phyloP scores from a whole-genome alignment of 2,888 invertebrate species.

The Mycalesis mineus region DNA sequence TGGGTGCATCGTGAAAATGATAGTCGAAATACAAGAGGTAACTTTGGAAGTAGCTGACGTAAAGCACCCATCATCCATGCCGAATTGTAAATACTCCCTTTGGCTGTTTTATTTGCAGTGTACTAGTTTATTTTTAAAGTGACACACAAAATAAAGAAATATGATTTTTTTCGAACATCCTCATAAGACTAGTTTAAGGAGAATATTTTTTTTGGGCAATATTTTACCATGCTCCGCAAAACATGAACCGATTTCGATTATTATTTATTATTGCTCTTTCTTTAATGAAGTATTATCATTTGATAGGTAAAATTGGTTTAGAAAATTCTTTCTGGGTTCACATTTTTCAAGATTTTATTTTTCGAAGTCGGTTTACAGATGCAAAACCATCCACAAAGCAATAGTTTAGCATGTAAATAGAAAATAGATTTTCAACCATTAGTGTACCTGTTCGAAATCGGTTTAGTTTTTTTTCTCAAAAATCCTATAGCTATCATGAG shows the following conservation, averaged over 20 bases:
- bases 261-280: neutral
- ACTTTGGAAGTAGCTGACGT: slow-evolving; percentile 28
- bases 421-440: no score
- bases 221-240: neutral
- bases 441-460: neutral
- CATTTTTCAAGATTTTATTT: no score
- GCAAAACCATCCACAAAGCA: no score
- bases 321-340: no score
- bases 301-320: no score
- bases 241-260: neutral
- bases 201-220: neutral
- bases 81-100: slow-evolving; percentile 23
- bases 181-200: neutral
- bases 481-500: neutral
- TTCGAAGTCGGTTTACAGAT: no score
- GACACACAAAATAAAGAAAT: neutral
- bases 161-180: neutral
- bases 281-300: no score
- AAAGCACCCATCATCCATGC: slow-evolving; percentile 27
- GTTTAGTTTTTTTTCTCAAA: neutral
- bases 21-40: slow-evolving; percentile 76
- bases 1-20: slow-evolving; percentile 54
- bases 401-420: no score
- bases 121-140: slow-evolving; percentile 13
- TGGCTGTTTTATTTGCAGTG: slow-evolving; percentile 23